Percentiles rank a stretch among this genome's conserved stretches.
These are phyloP conservation scores for Ovis canadensis DNA, from an alignment of 2,113 vertebrate species.

Conservation along the genomic window DNA sequence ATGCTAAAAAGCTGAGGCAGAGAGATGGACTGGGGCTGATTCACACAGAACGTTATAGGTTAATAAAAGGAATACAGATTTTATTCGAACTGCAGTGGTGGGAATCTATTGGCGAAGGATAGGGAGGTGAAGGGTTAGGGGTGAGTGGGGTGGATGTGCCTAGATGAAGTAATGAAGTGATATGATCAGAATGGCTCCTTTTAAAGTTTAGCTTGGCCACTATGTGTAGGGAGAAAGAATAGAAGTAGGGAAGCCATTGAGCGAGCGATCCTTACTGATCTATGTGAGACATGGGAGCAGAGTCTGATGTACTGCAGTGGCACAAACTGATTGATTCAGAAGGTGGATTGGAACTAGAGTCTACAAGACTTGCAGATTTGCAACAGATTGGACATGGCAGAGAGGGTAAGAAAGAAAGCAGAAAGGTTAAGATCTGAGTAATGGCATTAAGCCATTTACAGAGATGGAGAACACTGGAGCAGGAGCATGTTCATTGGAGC, in stretches of 20 bases:
- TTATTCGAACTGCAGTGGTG: background rate
- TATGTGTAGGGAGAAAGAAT: background rate
- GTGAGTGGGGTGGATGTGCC: background rate
- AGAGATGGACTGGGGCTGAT: background rate
- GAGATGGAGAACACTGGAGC: background rate
- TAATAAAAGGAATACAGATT: background rate
- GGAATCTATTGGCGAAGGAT: background rate
- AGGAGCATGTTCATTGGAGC: background rate
- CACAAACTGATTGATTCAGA: background rate
- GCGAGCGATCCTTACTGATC: background rate
- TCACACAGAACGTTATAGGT: background rate
- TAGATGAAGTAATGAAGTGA: background rate
- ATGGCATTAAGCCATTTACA: background rate
- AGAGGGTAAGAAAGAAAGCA: background rate
- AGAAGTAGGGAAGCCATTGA: background rate
- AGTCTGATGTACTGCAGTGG: background rate
- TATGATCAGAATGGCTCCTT: background rate
- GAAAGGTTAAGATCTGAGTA: background rate
- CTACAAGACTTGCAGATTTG: background rate
- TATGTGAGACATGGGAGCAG: background rate
- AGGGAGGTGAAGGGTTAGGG: background rate
- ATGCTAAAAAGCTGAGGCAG: background rate
- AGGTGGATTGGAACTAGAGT: background rate
- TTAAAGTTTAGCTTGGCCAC: background rate
- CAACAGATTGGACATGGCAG: background rate